These are phyloP conservation scores for Lasioglossum malachurum DNA, from an alignment of 2,888 invertebrate genomes.

Conservation along the genomic window DNA sequence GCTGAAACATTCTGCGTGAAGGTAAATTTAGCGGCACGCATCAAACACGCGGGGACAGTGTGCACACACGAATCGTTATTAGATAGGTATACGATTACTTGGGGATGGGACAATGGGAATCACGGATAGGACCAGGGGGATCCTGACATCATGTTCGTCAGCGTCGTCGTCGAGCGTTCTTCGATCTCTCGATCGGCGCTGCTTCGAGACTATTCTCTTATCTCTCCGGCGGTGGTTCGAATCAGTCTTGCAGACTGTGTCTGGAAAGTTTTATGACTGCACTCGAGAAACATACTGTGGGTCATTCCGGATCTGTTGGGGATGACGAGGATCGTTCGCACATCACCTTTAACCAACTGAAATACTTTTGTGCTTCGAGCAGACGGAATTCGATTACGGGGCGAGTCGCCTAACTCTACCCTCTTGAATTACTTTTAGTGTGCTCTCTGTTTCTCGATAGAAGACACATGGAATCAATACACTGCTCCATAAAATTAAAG, in stretches of 20 bases:
- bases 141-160: constrained; percentile 32
- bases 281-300: not conserved
- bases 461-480: not conserved
- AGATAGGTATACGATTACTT: constrained; percentile 54
- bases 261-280: constrained; percentile 7
- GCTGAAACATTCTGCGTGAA: constrained; percentile 67
- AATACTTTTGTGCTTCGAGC: not conserved
- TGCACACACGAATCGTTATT: constrained; percentile 67
- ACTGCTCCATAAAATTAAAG: not conserved
- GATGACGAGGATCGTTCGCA: not conserved
- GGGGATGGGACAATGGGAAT: constrained; percentile 28
- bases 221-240: constrained; percentile 8
- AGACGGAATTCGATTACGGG: not conserved
- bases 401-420: not conserved
- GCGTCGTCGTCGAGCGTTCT: constrained; percentile 44
- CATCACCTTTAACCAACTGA: not conserved
- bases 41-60: constrained; percentile 55
- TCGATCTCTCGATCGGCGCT: constrained; percentile 40
- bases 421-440: not conserved
- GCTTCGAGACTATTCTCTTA: constrained; percentile 20
- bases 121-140: constrained; percentile 27
- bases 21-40: constrained; percentile 64
- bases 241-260: constrained; percentile 12
- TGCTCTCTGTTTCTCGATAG: not conserved
- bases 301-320: not conserved